Conservation (phyloP, 2,113 vertebrate genomes). For the Phylloscopus whistleri region DNA sequence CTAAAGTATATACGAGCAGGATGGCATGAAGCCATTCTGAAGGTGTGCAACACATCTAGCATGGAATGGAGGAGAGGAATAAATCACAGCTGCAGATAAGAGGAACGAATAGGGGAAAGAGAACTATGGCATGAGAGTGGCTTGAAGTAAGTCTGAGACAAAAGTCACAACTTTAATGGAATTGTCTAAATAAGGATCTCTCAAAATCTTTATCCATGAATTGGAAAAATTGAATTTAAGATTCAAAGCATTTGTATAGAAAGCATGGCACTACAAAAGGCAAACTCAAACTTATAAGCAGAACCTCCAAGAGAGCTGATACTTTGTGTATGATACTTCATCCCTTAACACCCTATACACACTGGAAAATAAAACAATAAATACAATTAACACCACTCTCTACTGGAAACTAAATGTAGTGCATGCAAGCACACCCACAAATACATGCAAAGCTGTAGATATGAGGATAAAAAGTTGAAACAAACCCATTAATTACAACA, state of each 20-base stretch:
- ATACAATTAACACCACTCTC: not conserved
- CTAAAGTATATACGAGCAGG: not conserved
- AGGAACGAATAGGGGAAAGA: not conserved
- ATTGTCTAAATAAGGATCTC: not conserved
- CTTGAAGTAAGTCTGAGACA: not conserved
- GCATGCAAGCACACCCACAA: not conserved
- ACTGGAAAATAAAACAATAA: not conserved
- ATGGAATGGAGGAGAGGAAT: not conserved
- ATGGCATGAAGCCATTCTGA: not conserved
- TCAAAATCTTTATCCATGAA: not conserved
- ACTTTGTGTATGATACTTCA: not conserved
- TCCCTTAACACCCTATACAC: not conserved
- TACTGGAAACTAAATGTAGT: not conserved
- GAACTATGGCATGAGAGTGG: rapidly evolving
- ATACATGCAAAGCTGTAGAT: not conserved
- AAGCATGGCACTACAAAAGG: not conserved
- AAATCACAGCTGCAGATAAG: not conserved
- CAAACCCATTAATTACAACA: not conserved
- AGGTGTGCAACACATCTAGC: not conserved
- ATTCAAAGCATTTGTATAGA: not conserved
- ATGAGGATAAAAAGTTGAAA: not conserved
- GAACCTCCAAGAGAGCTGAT: not conserved
- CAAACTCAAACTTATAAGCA: not conserved
- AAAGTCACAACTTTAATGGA: not conserved
- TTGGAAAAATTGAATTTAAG: not conserved